Evolutionary conservation across 1,140 invertebrate genomes (phyloP), one percentile per base, ranked within the genome.

Genomic region (Panonychus citri): DNA sequence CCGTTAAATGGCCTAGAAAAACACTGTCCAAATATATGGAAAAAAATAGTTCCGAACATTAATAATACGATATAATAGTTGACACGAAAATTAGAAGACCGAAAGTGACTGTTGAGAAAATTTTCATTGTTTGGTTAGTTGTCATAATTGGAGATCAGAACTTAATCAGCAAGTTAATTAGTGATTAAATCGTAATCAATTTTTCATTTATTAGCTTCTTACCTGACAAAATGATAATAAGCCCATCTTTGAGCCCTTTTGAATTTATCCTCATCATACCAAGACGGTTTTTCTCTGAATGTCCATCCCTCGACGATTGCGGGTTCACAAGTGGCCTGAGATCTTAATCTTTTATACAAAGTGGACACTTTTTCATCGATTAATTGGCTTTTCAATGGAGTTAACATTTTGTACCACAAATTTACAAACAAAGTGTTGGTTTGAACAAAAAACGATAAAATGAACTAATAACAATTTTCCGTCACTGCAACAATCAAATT

Each of bases 191-290:
- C 30, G 12, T 7, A 1, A 34, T 34, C 30, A 34, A 1, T n/a
- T n/a, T n/a, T n/a, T n/a, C n/a, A n/a, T n/a, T n/a, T n/a, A n/a
- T n/a, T n/a, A n/a, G 24, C 7, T 10, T 21, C 55, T 53, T 46
- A 60, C 59, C 58, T 57, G 3, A 39, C 27, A 34, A 19, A 48
- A 55, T 60, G 58, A 34, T 51, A 49, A 43, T 54, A 15, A 25
- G 25, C 50, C 39, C 59, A 51, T 40, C 50, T 27, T 55, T 57
- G 59, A 25, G 59, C 55, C 25, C 51, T 19, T 25, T 42, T 24
- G 39, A 60, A 60, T 34, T 37, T 39, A 5, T 37, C 25, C 51
- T 28, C 40, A 34, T 60, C 42, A 40, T 34, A 60, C 59, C 59
- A 60, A 12, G 27, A 15, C 26, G 59, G 59, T 26, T 56, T 56